phyloP scores from a whole-genome alignment of 2,888 invertebrate genomes.

The Dryobota labecula region DNA sequence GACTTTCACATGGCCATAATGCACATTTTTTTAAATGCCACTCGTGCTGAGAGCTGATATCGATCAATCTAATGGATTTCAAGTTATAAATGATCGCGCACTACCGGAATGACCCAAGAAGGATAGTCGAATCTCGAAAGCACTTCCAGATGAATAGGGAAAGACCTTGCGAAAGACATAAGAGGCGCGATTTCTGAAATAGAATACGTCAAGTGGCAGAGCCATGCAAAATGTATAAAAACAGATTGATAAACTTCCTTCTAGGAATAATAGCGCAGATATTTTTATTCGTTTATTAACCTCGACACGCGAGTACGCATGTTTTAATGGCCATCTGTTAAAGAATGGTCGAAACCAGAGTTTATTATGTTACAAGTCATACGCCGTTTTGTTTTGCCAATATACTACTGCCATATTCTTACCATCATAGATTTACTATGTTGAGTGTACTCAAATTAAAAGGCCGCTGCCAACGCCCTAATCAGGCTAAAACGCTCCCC shows the following conservation, averaged over 20 bases:
- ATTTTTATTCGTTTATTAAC: constrained; percentile 61
- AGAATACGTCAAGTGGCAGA: constrained; percentile 25
- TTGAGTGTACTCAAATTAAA: constrained; percentile 32
- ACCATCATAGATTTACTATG: constrained; percentile 5
- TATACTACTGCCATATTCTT: constrained; percentile 15
- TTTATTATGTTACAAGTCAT: constrained; percentile 33
- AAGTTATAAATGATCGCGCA: constrained; percentile 65
- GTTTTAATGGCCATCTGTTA: constrained; percentile 50
- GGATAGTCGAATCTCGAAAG: constrained; percentile 37
- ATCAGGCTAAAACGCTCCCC: constrained; percentile 31
- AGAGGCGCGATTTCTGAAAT: constrained; percentile 30
- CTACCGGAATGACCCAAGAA: constrained; percentile 52
- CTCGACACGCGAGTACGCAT: constrained; percentile 54
- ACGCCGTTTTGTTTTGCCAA: constrained; percentile 21
- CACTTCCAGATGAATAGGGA: constrained; percentile 35
- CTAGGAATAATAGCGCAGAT: constrained; percentile 39
- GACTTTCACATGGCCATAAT: constrained; percentile 68
- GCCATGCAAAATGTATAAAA: constrained; percentile 41
- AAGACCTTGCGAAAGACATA: constrained; percentile 28
- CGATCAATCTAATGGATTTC: constrained; percentile 69
- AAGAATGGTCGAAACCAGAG: constrained; percentile 21
- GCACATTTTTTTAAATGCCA: constrained; percentile 63
- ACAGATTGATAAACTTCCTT: constrained; percentile 48
- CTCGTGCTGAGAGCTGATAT: constrained; percentile 61
- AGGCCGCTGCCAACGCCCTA: constrained; percentile 31